Evolutionary conservation across 2,888 invertebrate genomes (phyloP).

Genomic region (Leucozona laternaria): DNA sequence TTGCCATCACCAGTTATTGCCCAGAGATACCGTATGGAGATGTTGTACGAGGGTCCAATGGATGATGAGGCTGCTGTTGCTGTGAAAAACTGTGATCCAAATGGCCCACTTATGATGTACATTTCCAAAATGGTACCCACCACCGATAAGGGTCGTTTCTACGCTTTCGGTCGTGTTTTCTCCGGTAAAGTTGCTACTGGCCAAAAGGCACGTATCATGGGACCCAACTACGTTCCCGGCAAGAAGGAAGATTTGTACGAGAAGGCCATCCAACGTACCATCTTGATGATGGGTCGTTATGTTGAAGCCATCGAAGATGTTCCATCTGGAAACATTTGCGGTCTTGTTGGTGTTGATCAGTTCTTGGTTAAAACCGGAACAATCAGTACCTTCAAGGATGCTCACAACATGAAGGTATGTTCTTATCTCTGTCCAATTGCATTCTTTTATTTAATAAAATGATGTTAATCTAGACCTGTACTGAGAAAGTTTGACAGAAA

Average conservation of each 20-base stretch:
- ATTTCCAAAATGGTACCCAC: slow-evolving; percentile 99
- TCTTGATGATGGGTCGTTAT: slow-evolving; percentile 99
- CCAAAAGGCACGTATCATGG: slow-evolving; percentile 98
- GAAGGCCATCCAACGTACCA: slow-evolving; percentile 99
- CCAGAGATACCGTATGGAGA: slow-evolving; percentile 99
- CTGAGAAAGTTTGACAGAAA: slow-evolving; percentile 27
- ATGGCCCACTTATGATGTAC: slow-evolving; percentile 99
- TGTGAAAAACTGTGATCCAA: slow-evolving; percentile 96
- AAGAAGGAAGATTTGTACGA: slow-evolving; percentile 99
- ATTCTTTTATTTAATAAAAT: neutral
- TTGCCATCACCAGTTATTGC: slow-evolving; percentile 99
- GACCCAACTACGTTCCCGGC: slow-evolving; percentile 98
- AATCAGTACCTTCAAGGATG: slow-evolving; percentile 99
- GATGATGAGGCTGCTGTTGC: slow-evolving; percentile 98
- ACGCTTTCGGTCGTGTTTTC: slow-evolving; percentile 99
- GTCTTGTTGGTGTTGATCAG: slow-evolving; percentile 99
- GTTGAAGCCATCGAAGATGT: slow-evolving; percentile 99
- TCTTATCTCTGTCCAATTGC: neutral
- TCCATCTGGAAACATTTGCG: slow-evolving; percentile 99
- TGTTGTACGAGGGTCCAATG: slow-evolving; percentile 99
- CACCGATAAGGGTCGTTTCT: slow-evolving; percentile 99
- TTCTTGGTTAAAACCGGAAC: slow-evolving; percentile 99
- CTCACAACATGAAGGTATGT: slow-evolving; percentile 96
- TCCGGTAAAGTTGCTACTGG: slow-evolving; percentile 97
- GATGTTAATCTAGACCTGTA: slow-evolving; percentile 50